Base-by-base conservation (phyloP, 2,797 vertebrate genomes). In the Geotrypetes seraphini region DNA sequence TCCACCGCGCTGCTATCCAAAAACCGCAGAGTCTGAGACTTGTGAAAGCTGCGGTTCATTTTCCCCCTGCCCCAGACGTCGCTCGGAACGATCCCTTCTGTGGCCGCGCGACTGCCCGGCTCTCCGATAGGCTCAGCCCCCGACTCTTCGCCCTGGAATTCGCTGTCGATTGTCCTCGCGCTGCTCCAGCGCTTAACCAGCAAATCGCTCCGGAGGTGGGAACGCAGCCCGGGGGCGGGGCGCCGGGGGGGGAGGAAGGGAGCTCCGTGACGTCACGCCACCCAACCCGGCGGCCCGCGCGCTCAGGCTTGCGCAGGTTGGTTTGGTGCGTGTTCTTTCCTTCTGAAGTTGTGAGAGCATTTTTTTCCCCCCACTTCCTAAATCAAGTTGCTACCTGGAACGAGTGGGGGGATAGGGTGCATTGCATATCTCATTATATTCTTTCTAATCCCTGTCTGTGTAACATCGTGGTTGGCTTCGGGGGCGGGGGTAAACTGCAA, bases 41-140 rank as follows among this genome's bases (percentile, higher is more conserved):
- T 92, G 49, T 85, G 87, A 71, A 96, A 94, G 66, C 91, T 97
- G 76, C 89, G 87, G 65, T 91, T 96, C 91, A 95, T 97, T 73
- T 75, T 83, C 71, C 49, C 70, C 63, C 10, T 29, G 11, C 12
- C 19, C 36, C 43, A 31, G 31, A 35, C 25, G 22, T 31, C 36
- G n/a, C n/a, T n/a, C n/a, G n/a, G n/a, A n/a, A n/a, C n/a, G n/a
- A n/a, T n/a, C n/a, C n/a, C n/a, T n/a, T n/a, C n/a, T n/a, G n/a
- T n/a, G n/a, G n/a, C n/a, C n/a, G n/a, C n/a, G n/a, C n/a, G n/a
- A n/a, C n/a, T n/a, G n/a, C n/a, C n/a, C n/a, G n/a, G n/a, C n/a
- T n/a, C 19, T 19, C 22, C 16, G 11, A 4, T 22, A n/a, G 7
- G 29, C 27, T 19, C 31, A 4, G 3, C 20, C 33, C 16, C 36